Evolutionary conservation across 2,797 vertebrate genomes (phyloP).

Genomic region (Anas acuta): DNA sequence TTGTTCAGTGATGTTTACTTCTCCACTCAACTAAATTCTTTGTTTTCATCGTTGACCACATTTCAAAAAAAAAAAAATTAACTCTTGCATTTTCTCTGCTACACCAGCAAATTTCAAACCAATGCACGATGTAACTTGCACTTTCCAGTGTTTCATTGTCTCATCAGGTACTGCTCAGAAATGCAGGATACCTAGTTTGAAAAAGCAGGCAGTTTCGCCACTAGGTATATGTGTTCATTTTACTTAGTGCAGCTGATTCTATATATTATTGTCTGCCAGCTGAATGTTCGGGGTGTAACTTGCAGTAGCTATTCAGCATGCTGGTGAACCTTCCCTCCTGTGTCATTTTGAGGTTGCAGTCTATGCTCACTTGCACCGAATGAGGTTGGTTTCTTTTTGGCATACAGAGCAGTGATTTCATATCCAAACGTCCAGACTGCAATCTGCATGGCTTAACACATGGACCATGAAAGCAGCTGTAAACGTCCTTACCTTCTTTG

Average conservation of each 20-base stretch:
- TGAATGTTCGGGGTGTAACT: not conserved
- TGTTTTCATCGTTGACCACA: not conserved
- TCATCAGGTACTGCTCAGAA: not conserved
- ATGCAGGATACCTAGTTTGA: not conserved
- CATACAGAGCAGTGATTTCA: not conserved
- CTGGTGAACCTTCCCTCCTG: not conserved
- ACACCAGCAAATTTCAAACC: slow-evolving; percentile 4
- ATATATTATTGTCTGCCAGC: accelerated
- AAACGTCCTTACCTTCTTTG: not conserved
- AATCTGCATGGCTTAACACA: accelerated
- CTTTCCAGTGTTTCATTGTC: not conserved
- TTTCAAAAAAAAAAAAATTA: not conserved
- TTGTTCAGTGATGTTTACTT: not conserved
- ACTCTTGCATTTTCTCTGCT: not conserved
- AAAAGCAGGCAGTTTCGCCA: not conserved
- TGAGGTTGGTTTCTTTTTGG: not conserved
- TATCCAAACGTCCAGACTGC: not conserved
- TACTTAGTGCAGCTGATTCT: not conserved
- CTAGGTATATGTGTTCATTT: accelerated
- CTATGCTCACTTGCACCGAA: not conserved
- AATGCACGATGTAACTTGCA: not conserved
- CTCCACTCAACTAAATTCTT: not conserved
- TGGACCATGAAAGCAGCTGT: not conserved
- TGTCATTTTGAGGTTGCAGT: not conserved
- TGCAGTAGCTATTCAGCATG: not conserved